phyloP scores from a whole-genome alignment of 2,888 invertebrate species.

The Orthosia cruda region DNA sequence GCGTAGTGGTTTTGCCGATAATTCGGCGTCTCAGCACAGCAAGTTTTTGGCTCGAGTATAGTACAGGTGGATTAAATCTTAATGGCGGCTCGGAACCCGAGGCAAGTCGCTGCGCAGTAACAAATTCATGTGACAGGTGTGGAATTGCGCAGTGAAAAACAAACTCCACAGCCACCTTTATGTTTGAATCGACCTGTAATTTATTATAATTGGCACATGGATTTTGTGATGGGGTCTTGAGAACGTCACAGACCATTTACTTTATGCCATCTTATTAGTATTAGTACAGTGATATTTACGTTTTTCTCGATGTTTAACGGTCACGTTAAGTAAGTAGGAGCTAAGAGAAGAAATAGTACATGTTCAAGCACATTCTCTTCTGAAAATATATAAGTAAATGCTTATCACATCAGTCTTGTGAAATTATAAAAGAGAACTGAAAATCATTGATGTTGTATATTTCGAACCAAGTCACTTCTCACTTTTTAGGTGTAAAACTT shows the following conservation, averaged over 20 bases:
- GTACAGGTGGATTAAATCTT: no score
- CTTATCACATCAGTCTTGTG: background rate
- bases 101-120: no score
- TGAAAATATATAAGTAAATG: conserved; percentile 12
- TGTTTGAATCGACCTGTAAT: background rate
- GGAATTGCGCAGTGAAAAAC: no score
- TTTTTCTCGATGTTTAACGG: conserved; percentile 25
- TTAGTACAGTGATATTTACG: conserved; percentile 48
- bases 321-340: conserved; percentile 23
- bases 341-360: conserved; percentile 22
- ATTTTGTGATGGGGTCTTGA: conserved; percentile 29
- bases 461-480: conserved; percentile 26
- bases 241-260: conserved; percentile 6
- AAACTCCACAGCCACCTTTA: no score
- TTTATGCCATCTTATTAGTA: conserved; percentile 34
- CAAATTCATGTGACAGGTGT: no score
- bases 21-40: background rate
- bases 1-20: background rate
- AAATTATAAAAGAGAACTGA: conserved; percentile 26
- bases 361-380: conserved; percentile 28
- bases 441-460: conserved; percentile 12
- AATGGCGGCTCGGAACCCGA: no score
- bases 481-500: conserved; percentile 34
- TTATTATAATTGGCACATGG: conserved; percentile 26
- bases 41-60: conserved; percentile 25